A percentile compares a stretch with the other conserved stretches of the same genome.
phyloP scores from a whole-genome alignment of 2,888 invertebrate species.

The Gnatocerus cornutus region DNA sequence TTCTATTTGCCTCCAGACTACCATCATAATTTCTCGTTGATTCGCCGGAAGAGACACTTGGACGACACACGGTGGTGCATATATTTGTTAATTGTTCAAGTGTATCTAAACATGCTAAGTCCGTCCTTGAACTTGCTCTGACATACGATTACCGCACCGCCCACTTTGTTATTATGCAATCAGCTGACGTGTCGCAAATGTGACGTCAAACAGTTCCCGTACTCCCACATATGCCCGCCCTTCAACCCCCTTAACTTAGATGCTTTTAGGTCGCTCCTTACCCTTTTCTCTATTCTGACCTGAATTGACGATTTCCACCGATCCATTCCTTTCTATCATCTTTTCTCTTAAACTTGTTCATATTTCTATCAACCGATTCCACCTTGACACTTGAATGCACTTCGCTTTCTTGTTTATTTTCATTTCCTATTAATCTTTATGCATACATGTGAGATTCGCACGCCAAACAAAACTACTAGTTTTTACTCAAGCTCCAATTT shows the following conservation, averaged over 20 bases:
- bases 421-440: neutral
- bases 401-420: slow-evolving; percentile 11
- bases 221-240: slow-evolving; percentile 52
- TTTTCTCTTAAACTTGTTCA: neutral
- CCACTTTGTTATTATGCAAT: slow-evolving; percentile 70
- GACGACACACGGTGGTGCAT: slow-evolving; percentile 36
- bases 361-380: no score
- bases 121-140: slow-evolving; percentile 68
- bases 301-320: slow-evolving; percentile 8
- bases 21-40: neutral
- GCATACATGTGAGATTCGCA: slow-evolving; percentile 1
- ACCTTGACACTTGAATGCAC: neutral
- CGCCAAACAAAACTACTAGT: slow-evolving; percentile 6
- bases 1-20: neutral
- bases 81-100: slow-evolving; percentile 54
- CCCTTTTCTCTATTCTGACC: slow-evolving; percentile 30
- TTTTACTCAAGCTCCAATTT: neutral
- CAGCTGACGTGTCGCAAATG: slow-evolving; percentile 70
- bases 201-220: slow-evolving; percentile 66
- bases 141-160: slow-evolving; percentile 67
- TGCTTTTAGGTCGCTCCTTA: slow-evolving; percentile 32
- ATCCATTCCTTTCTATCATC: slow-evolving; percentile 14
- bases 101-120: slow-evolving; percentile 63
- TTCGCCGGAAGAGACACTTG: slow-evolving; percentile 17
- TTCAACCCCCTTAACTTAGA: slow-evolving; percentile 52